Percentiles rank a stretch among this genome's conserved stretches.
Evolutionary conservation across 2,113 vertebrate genomes (phyloP).

Genomic region (Fulmarus glacialis): DNA sequence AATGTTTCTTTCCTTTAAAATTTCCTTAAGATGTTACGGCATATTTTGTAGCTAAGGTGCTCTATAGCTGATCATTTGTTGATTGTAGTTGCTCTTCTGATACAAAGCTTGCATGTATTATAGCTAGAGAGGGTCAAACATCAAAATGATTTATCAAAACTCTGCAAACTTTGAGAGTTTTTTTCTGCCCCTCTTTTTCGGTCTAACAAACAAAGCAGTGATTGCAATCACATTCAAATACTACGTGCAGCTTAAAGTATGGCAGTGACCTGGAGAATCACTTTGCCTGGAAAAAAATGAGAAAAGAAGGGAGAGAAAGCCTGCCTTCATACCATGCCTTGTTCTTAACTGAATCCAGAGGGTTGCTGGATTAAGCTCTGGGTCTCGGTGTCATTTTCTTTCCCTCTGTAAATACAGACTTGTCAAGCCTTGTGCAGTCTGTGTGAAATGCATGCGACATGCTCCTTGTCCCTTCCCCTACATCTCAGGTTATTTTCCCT

Average conservation of each 20-base stretch:
- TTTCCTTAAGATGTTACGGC: not conserved
- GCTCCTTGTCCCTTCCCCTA: not conserved
- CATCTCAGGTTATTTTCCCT: fast-evolving
- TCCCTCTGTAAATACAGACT: not conserved
- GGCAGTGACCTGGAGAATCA: not conserved
- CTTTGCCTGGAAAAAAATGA: not conserved
- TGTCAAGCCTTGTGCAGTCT: not conserved
- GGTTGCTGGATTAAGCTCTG: not conserved
- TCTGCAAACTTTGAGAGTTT: not conserved
- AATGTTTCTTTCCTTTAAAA: not conserved
- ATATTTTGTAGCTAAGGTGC: not conserved
- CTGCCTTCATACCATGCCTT: not conserved
- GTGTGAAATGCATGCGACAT: not conserved
- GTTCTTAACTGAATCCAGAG: not conserved
- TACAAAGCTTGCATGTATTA: not conserved
- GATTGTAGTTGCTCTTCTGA: not conserved
- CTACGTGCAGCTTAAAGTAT: not conserved
- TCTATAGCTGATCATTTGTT: not conserved
- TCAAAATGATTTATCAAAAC: not conserved
- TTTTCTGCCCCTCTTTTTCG: not conserved
- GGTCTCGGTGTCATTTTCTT: not conserved
- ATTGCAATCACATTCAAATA: not conserved
- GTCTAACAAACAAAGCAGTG: not conserved
- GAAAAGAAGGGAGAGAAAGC: not conserved
- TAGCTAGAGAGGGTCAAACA: not conserved